Evolutionary conservation across 2,888 invertebrate genomes (phyloP).

Genomic region (Panzeria rudis): DNA sequence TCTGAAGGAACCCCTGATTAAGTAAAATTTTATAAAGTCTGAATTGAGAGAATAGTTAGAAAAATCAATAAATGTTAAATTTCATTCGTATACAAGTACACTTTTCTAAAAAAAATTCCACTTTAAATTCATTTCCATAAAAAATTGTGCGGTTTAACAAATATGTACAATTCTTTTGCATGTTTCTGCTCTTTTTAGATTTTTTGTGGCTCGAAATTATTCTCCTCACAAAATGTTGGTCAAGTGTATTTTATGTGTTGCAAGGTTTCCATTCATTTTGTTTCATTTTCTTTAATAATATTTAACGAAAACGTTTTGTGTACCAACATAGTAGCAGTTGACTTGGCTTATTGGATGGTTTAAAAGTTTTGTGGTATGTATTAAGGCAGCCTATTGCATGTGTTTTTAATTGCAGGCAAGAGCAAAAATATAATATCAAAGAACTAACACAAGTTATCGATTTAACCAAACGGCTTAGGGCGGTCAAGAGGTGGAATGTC

Average conservation of each 20-base stretch:
- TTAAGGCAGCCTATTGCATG: constrained; percentile 4
- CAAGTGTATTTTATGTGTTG: constrained; percentile 56
- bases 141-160: too few relatives aligned
- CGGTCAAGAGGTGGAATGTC: constrained; percentile 32
- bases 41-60: too few relatives aligned
- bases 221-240: constrained; percentile 50
- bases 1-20: too few relatives aligned
- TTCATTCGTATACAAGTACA: background rate
- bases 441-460: constrained; percentile 42
- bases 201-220: constrained; percentile 13
- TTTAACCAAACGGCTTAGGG: constrained; percentile 45
- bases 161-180: too few relatives aligned
- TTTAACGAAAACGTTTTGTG: background rate
- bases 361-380: constrained; percentile 39
- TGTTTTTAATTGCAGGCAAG: constrained; percentile 30
- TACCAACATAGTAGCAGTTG: background rate
- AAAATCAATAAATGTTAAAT: background rate
- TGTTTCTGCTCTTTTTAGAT: background rate
- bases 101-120: background rate
- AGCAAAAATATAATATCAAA: constrained; percentile 12
- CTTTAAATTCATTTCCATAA: background rate
- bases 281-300: too few relatives aligned
- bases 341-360: constrained; percentile 41
- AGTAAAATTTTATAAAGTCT: too few relatives aligned
- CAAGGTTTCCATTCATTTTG: constrained; percentile 64